Evolutionary conservation across 2,113 vertebrate genomes (phyloP).

Genomic region (Neodontobutis hainanensis): DNA sequence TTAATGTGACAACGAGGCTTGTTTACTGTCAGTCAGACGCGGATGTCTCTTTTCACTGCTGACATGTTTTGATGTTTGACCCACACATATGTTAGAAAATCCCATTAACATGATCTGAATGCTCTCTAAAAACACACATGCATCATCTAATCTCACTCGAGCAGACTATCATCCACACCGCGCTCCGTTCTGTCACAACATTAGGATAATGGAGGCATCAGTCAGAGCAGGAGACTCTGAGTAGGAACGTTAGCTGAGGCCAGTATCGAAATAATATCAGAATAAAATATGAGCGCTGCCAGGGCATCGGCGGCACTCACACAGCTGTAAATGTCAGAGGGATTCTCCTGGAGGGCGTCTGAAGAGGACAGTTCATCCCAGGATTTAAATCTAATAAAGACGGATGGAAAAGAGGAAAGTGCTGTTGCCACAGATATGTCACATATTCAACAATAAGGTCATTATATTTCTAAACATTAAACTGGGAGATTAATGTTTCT

Average conservation of each 20-base stretch:
- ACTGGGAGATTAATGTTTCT: no score
- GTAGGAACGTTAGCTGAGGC: constrained; percentile 9
- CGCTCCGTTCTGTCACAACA: constrained; percentile 50
- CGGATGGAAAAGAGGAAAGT: neutral
- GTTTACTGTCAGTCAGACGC: no score
- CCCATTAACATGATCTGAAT: neutral
- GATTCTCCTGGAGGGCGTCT: constrained; percentile 53
- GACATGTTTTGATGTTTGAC: neutral
- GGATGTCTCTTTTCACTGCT: neutral
- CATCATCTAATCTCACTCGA: neutral
- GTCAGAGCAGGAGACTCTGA: neutral
- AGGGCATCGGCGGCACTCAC: constrained; percentile 51
- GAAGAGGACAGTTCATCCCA: constrained; percentile 46
- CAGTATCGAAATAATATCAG: constrained; percentile 54
- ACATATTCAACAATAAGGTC: no score
- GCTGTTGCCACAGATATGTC: no score
- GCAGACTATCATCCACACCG: constrained; percentile 15
- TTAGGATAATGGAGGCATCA: constrained; percentile 31
- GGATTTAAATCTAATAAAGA: constrained; percentile 68
- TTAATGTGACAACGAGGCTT: no score
- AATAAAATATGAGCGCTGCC: constrained; percentile 45
- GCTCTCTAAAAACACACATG: constrained; percentile 10
- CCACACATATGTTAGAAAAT: neutral
- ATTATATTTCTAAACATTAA: no score
- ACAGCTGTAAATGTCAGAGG: constrained; percentile 61